Conservation (phyloP, 2,797 vertebrate species). For the Silurus aristotelis region DNA sequence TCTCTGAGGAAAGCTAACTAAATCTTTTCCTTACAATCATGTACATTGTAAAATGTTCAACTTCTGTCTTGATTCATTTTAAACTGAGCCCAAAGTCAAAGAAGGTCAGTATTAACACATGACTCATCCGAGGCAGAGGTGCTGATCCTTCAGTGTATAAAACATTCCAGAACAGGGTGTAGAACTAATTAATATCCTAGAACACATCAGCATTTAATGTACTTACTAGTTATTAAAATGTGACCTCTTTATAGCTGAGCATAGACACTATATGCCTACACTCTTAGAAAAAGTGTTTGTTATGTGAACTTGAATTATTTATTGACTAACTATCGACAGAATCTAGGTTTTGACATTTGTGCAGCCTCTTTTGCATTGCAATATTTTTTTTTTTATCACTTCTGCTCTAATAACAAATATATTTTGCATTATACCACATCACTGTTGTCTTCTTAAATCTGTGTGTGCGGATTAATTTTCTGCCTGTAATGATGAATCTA, state of each 20-base stretch:
- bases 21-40: not conserved
- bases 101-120: conserved; percentile 30
- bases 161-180: not conserved
- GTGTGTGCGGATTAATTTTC: not conserved
- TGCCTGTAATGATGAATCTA: not conserved
- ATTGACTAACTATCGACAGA: too few relatives aligned
- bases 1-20: too few relatives aligned
- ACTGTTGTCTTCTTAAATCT: not conserved
- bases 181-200: not conserved
- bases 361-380: not conserved
- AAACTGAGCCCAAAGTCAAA: not conserved
- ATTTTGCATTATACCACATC: not conserved
- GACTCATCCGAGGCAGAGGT: conserved; percentile 26
- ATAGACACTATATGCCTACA: not conserved
- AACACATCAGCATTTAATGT: not conserved
- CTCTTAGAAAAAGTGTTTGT: not conserved
- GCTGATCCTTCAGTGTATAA: not conserved
- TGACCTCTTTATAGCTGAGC: not conserved
- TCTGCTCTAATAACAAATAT: not conserved
- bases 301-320: not conserved
- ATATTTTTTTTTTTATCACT: not conserved
- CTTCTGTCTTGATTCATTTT: conserved; percentile 2
- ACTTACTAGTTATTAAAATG: not conserved
- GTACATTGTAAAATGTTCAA: not conserved
- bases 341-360: not conserved